These are phyloP conservation scores for Papilio polyxenes DNA, from an alignment of 1,140 invertebrate genomes.

Conservation along the genomic window DNA sequence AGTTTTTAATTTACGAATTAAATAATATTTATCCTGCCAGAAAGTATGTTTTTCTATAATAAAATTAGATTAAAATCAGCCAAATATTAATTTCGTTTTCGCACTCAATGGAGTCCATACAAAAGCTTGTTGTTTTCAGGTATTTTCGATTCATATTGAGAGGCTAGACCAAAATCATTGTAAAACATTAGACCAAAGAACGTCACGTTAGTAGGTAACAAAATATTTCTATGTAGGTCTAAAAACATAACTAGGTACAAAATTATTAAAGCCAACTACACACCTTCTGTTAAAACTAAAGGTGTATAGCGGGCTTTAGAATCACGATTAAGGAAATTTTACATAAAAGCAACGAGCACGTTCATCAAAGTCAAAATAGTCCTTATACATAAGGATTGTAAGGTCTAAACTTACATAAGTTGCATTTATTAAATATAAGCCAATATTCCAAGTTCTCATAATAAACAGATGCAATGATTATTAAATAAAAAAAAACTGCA, in stretches of 20 bases:
- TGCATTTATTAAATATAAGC: background rate
- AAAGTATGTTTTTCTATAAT: background rate
- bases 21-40: background rate
- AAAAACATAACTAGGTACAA: background rate
- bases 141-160: too few relatives aligned
- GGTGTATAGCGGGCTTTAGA: too few relatives aligned
- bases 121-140: background rate
- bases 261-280: background rate
- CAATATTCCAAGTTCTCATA: background rate
- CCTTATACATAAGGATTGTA: background rate
- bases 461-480: background rate
- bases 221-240: background rate
- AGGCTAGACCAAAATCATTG: background rate
- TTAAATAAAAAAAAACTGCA: background rate
- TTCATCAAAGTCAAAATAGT: background rate
- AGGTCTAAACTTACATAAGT: background rate
- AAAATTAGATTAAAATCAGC: background rate
- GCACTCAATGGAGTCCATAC: background rate
- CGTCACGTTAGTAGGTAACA: too few relatives aligned
- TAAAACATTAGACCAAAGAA: background rate
- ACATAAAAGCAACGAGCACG: background rate
- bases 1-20: background rate
- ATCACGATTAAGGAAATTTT: background rate
- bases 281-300: too few relatives aligned
- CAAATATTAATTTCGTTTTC: background rate